Conservation (phyloP, 2,113 vertebrate genomes). For the Grus americana region DNA sequence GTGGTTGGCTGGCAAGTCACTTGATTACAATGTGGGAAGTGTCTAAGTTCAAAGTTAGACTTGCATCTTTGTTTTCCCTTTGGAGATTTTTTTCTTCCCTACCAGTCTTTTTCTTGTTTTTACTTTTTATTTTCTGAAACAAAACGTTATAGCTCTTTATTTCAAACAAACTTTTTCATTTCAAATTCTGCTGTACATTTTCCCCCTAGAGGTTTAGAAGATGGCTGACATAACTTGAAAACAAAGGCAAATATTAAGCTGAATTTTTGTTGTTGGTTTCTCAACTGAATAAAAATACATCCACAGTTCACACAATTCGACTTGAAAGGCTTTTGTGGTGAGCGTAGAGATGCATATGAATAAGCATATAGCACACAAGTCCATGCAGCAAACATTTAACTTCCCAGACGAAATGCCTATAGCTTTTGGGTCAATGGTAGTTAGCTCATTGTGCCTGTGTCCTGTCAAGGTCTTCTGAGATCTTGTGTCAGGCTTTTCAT, state of each 20-base stretch:
- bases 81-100: slow-evolving; percentile 4
- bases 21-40: slow-evolving; percentile 48
- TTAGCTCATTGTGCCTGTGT: background rate
- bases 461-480: slow-evolving; percentile 7
- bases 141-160: background rate
- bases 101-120: background rate
- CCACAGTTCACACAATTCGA: background rate
- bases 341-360: background rate
- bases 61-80: background rate
- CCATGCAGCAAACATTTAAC: background rate
- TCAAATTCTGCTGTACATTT: slow-evolving; percentile 14
- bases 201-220: background rate
- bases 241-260: slow-evolving; percentile 37
- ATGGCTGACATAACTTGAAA: slow-evolving; percentile 28
- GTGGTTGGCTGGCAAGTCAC: slow-evolving; percentile 32
- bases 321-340: background rate
- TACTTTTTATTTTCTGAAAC: background rate
- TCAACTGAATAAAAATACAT: background rate
- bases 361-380: background rate
- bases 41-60: slow-evolving; percentile 37
- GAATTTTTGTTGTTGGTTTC: slow-evolving; percentile 8
- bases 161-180: slow-evolving; percentile 40
- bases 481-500: slow-evolving; percentile 5
- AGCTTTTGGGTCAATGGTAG: background rate
- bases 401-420: background rate